These are phyloP conservation scores for Upupa epops DNA, from an alignment of 2,113 vertebrate genomes.

Conservation along the genomic window DNA sequence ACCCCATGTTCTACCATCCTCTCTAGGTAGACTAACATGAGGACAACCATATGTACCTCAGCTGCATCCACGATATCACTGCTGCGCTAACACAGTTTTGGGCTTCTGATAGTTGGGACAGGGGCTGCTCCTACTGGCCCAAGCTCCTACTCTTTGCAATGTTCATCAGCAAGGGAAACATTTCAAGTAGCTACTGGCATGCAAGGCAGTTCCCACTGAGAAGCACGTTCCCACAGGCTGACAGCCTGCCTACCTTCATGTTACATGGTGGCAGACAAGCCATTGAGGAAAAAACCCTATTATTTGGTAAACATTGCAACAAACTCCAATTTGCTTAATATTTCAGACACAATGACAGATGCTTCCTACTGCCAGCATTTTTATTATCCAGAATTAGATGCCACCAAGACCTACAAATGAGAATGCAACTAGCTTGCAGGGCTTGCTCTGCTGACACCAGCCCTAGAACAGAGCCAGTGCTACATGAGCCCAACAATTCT, in stretches of 20 bases:
- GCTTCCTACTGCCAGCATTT: not conserved
- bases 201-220: not conserved
- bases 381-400: slow-evolving; percentile 30
- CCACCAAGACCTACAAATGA: not conserved
- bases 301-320: not conserved
- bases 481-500: not conserved
- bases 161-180: not conserved
- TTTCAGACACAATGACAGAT: slow-evolving; percentile 10
- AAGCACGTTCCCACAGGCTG: not conserved
- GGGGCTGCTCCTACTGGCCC: not conserved
- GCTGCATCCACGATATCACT: not conserved
- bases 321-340: slow-evolving; percentile 10
- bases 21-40: not conserved
- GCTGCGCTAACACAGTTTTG: not conserved
- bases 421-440: not conserved
- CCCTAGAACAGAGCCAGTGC: not conserved
- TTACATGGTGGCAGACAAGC: not conserved
- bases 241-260: slow-evolving; percentile 11
- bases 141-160: not conserved
- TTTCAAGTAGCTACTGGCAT: slow-evolving; percentile 17
- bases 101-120: not conserved
- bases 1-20: not conserved
- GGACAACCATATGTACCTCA: not conserved
- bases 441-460: not conserved
- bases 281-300: slow-evolving; percentile 18